Percentiles rank a stretch among this genome's conserved stretches.
Evolutionary conservation across 2,888 invertebrate species (phyloP).

Genomic region (Drosophila pegasa): DNA sequence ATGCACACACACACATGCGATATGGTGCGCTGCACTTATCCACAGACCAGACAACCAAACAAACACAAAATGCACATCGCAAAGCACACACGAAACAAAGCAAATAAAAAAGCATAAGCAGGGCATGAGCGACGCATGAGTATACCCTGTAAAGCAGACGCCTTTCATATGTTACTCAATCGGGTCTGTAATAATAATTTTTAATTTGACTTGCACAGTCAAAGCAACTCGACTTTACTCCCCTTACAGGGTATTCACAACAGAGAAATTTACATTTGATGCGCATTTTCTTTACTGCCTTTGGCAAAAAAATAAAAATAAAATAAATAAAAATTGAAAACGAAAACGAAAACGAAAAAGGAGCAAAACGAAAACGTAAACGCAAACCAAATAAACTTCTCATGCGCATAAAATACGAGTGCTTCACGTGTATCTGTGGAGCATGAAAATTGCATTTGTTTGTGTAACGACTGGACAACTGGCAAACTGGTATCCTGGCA

Average conservation of each 20-base stretch:
- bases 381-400: constrained; percentile 43
- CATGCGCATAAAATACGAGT: constrained; percentile 45
- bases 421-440: constrained; percentile 22
- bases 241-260: constrained; percentile 20
- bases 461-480: constrained; percentile 13
- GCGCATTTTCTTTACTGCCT: constrained; percentile 48
- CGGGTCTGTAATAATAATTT: neutral
- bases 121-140: neutral
- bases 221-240: neutral
- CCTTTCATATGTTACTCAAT: neutral
- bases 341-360: neutral
- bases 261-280: constrained; percentile 58
- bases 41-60: constrained; percentile 31
- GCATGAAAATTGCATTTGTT: constrained; percentile 47
- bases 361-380: neutral
- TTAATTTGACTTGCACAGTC: neutral
- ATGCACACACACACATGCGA: constrained; percentile 2
- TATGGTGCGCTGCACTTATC: constrained; percentile 13
- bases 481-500: neutral
- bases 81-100: constrained; percentile 6
- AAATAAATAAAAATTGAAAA: constrained; percentile 5
- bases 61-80: constrained; percentile 28
- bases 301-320: constrained; percentile 14
- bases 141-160: constrained; percentile 8
- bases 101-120: neutral